Evolutionary conservation across 2,888 invertebrate genomes (phyloP).

Genomic region (Aelia acuminata): DNA sequence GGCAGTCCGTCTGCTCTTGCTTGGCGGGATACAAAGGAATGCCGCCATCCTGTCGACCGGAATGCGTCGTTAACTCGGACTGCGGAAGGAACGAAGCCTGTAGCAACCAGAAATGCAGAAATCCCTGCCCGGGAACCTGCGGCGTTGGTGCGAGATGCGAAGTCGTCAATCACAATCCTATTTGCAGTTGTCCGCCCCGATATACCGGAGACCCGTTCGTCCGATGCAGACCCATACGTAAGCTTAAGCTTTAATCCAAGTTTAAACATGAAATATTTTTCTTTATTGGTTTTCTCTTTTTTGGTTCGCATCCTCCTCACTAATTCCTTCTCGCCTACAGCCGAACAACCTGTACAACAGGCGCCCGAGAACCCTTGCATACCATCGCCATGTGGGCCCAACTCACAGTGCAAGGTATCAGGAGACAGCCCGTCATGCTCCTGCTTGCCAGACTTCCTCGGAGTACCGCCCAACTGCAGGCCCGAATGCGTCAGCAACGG

Average conservation of each 20-base stretch:
- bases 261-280: background rate
- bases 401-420: conserved; percentile 82
- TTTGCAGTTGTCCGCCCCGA: conserved; percentile 83
- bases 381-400: conserved; percentile 87
- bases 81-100: conserved; percentile 84
- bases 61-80: conserved; percentile 86
- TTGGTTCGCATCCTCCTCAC: background rate
- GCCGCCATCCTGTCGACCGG: conserved; percentile 86
- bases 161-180: conserved; percentile 84
- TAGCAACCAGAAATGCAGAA: conserved; percentile 83
- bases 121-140: conserved; percentile 87
- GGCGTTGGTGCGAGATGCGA: conserved; percentile 85
- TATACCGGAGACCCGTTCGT: conserved; percentile 88
- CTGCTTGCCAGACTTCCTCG: conserved; percentile 77
- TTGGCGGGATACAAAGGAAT: conserved; percentile 81
- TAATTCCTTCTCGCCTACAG: conserved; percentile 51
- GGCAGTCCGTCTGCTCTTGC: conserved; percentile 81
- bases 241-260: conserved; percentile 65
- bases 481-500: conserved; percentile 81
- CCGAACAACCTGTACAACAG: conserved; percentile 58
- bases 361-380: conserved; percentile 65
- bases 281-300: background rate
- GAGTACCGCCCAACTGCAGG: conserved; percentile 79
- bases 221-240: conserved; percentile 76
- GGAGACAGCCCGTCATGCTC: conserved; percentile 82